These are phyloP conservation scores for Podocnemis expansa DNA, from an alignment of 2,113 vertebrate genomes.

Conservation along the genomic window DNA sequence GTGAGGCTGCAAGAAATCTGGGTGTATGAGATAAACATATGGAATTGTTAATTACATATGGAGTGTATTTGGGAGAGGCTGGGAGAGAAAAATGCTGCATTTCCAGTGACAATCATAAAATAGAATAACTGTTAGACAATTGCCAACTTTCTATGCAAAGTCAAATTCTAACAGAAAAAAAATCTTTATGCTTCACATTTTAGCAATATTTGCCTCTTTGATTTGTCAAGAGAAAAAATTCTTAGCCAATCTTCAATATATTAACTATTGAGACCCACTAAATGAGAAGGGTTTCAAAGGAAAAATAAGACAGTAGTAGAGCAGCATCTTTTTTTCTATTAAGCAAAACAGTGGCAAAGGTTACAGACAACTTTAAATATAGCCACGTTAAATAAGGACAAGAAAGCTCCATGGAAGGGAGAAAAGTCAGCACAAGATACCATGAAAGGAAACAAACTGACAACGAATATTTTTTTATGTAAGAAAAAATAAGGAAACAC, in stretches of 20 bases:
- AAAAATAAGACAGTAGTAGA: conserved; percentile 54
- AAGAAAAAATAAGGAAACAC: conserved; percentile 5
- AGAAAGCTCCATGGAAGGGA: conserved; percentile 13
- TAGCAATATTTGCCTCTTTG: conserved; percentile 45
- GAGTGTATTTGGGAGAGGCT: conserved; percentile 52
- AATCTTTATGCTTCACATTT: conserved; percentile 47
- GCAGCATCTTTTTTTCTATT: conserved; percentile 58
- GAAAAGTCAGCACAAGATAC: conserved; percentile 27
- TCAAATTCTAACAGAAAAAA: conserved; percentile 38
- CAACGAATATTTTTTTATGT: neutral
- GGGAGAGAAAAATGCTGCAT: conserved; percentile 30
- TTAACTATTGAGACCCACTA: conserved; percentile 26
- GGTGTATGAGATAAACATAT: conserved; percentile 42
- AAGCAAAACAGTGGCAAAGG: conserved; percentile 38
- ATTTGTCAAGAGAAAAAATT: conserved; percentile 19
- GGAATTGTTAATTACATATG: conserved; percentile 50
- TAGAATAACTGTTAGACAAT: conserved; percentile 33
- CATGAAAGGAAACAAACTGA: conserved; percentile 34
- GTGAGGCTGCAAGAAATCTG: conserved; percentile 24
- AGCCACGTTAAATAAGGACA: conserved; percentile 46
- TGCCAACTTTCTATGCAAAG: conserved; percentile 53
- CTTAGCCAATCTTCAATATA: conserved; percentile 43
- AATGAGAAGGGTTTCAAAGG: conserved; percentile 47
- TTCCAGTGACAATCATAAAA: conserved; percentile 50
- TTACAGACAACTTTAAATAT: conserved; percentile 51